Evolutionary conservation across 2,888 invertebrate genomes (phyloP).

Genomic region (Orthosia gracilis): DNA sequence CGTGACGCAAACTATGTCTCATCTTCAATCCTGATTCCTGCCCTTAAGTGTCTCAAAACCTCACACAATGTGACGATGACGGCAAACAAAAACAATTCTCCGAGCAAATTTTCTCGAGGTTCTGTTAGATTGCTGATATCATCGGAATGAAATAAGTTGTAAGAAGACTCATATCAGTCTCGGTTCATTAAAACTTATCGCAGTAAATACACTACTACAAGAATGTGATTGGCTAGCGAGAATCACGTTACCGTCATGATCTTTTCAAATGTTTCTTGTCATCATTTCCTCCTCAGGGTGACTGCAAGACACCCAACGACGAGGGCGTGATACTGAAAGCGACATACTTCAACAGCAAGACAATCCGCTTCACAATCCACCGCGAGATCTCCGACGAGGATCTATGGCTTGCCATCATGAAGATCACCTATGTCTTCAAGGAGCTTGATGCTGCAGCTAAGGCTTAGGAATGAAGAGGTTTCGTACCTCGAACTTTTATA

Average conservation of each 20-base stretch:
- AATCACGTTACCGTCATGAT: neutral
- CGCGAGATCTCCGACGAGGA: constrained; percentile 93
- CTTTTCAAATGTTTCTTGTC: no score
- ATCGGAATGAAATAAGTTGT: no score
- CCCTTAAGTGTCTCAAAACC: no score
- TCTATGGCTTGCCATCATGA: constrained; percentile 93
- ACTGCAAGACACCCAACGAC: constrained; percentile 85
- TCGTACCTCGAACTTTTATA: neutral
- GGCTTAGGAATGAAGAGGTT: constrained; percentile 8
- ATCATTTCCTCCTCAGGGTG: constrained; percentile 72
- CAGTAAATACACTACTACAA: neutral
- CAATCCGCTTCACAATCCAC: constrained; percentile 93
- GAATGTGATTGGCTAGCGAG: neutral
- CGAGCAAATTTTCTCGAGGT: no score
- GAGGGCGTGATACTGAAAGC: constrained; percentile 91
- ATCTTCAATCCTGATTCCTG: no score
- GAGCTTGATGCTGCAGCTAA: constrained; percentile 87
- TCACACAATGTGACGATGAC: no score
- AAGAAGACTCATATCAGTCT: no score
- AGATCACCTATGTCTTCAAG: constrained; percentile 93
- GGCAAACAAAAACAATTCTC: no score
- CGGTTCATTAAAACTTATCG: neutral
- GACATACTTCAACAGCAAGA: constrained; percentile 90
- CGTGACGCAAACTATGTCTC: no score
- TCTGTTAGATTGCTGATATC: no score